Evolutionary conservation across 2,797 vertebrate species (phyloP).

Genomic region (Masticophis lateralis): DNA sequence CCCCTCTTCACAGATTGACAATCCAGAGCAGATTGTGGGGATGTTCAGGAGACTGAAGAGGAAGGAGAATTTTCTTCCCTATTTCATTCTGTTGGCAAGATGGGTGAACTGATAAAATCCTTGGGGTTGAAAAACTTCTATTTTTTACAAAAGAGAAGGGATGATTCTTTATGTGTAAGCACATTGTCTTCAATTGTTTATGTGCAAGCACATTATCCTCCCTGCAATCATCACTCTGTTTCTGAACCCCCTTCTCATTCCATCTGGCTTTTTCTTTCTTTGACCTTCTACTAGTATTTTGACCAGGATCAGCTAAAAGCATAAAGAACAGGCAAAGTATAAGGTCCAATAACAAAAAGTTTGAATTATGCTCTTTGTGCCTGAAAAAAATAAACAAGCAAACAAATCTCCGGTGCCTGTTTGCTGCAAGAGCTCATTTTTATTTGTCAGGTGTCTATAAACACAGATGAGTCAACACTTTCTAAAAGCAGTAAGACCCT

Average conservation of each 20-base stretch:
- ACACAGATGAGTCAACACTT: background rate
- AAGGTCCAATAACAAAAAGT: background rate
- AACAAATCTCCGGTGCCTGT: background rate
- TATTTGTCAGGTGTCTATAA: background rate
- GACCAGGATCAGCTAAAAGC: background rate
- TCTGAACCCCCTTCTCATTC: background rate
- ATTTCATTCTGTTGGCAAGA: background rate
- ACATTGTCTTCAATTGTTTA: background rate
- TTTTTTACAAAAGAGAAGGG: background rate
- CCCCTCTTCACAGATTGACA: background rate
- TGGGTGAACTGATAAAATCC: background rate
- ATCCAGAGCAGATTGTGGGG: background rate
- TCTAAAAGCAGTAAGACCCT: background rate
- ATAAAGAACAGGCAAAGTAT: background rate
- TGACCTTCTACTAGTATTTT: background rate
- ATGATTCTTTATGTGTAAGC: background rate
- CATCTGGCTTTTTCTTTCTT: background rate
- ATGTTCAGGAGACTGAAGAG: background rate
- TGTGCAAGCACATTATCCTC: background rate
- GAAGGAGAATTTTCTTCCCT: background rate
- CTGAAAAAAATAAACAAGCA: background rate
- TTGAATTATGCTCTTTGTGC: background rate
- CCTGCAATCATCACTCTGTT: background rate
- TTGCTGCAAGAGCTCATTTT: background rate
- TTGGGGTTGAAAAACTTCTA: background rate